These are phyloP conservation scores for Drosophila basisetae DNA, from an alignment of 2,888 invertebrate species.

Conservation along the genomic window DNA sequence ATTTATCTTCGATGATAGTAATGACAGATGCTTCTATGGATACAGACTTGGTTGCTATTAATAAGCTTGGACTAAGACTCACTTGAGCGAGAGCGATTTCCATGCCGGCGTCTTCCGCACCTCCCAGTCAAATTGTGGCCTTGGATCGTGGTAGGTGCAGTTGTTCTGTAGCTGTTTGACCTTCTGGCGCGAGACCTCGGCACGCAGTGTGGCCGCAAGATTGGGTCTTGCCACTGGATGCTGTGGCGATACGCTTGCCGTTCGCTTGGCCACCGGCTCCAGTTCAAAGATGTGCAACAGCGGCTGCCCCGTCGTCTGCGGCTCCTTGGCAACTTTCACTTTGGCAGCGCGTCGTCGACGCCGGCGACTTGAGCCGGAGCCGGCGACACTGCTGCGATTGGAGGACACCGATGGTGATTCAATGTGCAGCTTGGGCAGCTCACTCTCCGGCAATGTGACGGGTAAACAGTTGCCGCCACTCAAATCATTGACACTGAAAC, in stretches of 20 bases:
- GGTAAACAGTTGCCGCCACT: conserved; percentile 69
- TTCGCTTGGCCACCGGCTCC: conserved; percentile 42
- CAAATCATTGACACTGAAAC: conserved; percentile 80
- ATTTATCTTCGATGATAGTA: not conserved
- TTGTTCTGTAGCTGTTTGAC: conserved; percentile 80
- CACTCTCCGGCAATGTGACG: conserved; percentile 14
- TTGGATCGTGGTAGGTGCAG: conserved; percentile 75
- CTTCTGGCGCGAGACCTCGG: conserved; percentile 83
- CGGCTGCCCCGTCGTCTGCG: conserved; percentile 18
- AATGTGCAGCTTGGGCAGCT: conserved; percentile 75
- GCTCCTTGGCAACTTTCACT: conserved; percentile 20
- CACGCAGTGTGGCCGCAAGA: conserved; percentile 84
- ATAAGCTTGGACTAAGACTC: conserved; percentile 18
- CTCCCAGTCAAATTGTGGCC: conserved; percentile 84
- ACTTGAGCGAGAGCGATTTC: conserved; percentile 84
- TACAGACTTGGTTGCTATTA: not conserved
- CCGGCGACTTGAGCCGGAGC: conserved; percentile 37
- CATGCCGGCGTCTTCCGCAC: conserved; percentile 85
- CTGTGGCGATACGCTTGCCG: conserved; percentile 74
- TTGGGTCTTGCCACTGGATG: conserved; percentile 85
- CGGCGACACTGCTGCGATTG: conserved; percentile 56
- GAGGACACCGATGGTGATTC: conserved; percentile 67
- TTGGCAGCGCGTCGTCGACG: conserved; percentile 52
- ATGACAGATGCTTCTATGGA: not conserved
- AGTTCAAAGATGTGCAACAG: conserved; percentile 70